These are phyloP conservation scores for Drosophila mimetica DNA, from an alignment of 2,888 invertebrate species.

Conservation along the genomic window DNA sequence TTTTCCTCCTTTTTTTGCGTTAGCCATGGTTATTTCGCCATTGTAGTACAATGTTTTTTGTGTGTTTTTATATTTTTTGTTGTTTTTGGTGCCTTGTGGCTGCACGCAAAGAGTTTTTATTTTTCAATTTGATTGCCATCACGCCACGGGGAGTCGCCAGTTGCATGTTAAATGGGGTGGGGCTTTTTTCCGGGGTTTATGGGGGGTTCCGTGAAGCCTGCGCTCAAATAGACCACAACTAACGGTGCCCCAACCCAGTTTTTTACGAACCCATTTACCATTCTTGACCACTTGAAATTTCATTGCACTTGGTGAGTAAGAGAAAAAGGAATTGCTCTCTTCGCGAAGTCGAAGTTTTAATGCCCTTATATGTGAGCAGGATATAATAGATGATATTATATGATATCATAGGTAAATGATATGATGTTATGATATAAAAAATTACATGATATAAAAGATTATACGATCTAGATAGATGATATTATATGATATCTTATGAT, in stretches of 20 bases:
- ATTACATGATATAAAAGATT: background rate
- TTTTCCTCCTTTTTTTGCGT: background rate
- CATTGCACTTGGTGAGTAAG: conserved; percentile 30
- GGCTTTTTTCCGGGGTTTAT: background rate
- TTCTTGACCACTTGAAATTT: conserved; percentile 45
- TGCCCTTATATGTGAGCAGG: no score
- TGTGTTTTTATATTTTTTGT: background rate
- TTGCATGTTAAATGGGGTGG: conserved; percentile 16
- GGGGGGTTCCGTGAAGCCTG: conserved; percentile 26
- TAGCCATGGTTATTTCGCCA: background rate
- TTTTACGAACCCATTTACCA: conserved; percentile 11
- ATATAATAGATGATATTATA: no score
- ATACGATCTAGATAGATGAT: no score
- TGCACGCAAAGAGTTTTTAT: conserved; percentile 49
- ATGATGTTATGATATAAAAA: no score
- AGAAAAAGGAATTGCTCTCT: background rate
- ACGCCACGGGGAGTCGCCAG: conserved; percentile 31
- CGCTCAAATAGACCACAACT: conserved; percentile 46
- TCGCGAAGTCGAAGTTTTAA: no score
- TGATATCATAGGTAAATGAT: no score
- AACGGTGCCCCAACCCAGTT: background rate
- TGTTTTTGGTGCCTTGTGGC: conserved; percentile 3
- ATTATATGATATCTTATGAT: no score
- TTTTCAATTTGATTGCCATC: conserved; percentile 41
- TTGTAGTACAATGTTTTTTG: conserved; percentile 4